A percentile compares a stretch with the other conserved stretches of the same genome.
phyloP scores from a whole-genome alignment of 2,113 vertebrate species.

The Galbula dea region DNA sequence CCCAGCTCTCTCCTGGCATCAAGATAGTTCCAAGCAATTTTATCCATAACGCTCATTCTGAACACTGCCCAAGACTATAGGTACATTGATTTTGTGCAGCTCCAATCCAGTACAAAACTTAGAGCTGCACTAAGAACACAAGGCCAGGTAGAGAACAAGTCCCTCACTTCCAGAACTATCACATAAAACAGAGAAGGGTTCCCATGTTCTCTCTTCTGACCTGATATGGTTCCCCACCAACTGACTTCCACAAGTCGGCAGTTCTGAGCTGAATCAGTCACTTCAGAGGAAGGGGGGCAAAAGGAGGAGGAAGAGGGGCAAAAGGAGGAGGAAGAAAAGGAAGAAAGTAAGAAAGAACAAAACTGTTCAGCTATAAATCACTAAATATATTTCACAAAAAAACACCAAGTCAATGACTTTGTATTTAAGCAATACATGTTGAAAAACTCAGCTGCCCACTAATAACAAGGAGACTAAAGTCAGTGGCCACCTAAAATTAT shows the following conservation, averaged over 20 bases:
- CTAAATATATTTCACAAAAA: not conserved
- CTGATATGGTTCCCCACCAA: not conserved
- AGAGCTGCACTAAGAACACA: not conserved
- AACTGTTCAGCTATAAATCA: not conserved
- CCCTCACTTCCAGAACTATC: not conserved
- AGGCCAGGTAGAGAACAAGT: not conserved
- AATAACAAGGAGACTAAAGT: not conserved
- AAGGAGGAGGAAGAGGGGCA: not conserved
- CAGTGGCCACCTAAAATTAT: not conserved
- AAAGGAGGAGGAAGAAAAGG: not conserved
- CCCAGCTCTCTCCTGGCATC: not conserved
- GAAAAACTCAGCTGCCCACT: not conserved
- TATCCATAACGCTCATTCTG: not conserved
- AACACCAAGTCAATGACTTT: not conserved
- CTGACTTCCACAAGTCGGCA: not conserved
- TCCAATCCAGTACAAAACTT: not conserved
- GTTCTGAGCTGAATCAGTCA: not conserved
- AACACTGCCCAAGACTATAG: not conserved
- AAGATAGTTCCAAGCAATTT: not conserved
- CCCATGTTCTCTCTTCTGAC: accelerated
- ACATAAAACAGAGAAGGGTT: not conserved
- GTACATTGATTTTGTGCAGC: not conserved
- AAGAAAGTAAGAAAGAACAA: no score
- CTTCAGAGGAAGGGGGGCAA: no score
- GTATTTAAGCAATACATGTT: not conserved